Evolutionary conservation across 1,140 invertebrate genomes (phyloP), one percentile per base, ranked within the genome.

Genomic region (Brachionus asplanchnoidis): DNA sequence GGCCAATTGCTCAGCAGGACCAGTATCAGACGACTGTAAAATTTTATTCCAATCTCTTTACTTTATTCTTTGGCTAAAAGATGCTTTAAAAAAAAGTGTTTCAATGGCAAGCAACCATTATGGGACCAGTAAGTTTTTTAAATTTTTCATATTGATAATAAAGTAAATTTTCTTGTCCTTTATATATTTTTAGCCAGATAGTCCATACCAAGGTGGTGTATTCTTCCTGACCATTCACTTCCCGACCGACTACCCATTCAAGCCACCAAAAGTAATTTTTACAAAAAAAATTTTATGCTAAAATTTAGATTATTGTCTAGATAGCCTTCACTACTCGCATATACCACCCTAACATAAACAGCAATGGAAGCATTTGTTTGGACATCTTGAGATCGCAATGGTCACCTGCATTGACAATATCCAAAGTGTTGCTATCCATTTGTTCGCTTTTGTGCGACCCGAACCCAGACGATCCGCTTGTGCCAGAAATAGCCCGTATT

Each of bases 291-390:
- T 26, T 26, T 46, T 17, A 53, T 53, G n/a, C 8, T 11, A 50
- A 73, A 40, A n/a, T 26, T 83, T 36, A 53, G 20, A 53, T n/a
- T 75, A 85, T 75, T 84, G 87, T 85, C 85, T 87, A 94, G 92
- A 95, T 99, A 91, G 95, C 96, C 91, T 99, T 99, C 92, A 98
- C 96, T 91, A 99, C 97, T 90, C 94, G 96, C 92, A 99, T 99
- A 91, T 99, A 99, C 92, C 97, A 99, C 92, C 97, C 97, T 89
- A 99, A 99, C 92, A 99, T 99, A 92, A 98, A 98, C 93, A 97
- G 95, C 93, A 98, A 98, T 93, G 97, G 97, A 92, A 96, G 95
- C 92, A 98, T 99, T 93, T 99, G 97, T 92, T 93, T 99, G 91
- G 97, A 99, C 92, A 99, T 99, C 92, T 93, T 99, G 91, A 93